Evolutionary conservation across 2,797 vertebrate species (phyloP).

Genomic region (Oreochromis grahami): DNA sequence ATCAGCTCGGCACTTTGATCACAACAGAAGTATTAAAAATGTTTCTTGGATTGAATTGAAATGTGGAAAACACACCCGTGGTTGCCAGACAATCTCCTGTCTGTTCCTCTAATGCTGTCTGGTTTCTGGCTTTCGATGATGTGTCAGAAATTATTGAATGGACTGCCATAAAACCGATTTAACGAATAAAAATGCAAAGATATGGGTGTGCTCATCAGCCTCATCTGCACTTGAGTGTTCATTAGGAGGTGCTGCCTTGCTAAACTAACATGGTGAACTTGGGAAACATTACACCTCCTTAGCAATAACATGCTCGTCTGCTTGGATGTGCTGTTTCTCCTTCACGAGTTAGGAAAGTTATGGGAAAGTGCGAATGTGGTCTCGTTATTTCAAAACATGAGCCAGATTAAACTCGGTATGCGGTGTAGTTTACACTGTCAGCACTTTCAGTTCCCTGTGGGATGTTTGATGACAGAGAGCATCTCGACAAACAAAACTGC

Average conservation of each 20-base stretch:
- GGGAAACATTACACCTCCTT: not conserved
- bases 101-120: not conserved
- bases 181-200: accelerated
- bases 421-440: not conserved
- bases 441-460: conserved; percentile 19
- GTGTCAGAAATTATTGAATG: not conserved
- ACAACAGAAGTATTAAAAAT: not conserved
- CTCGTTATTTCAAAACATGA: not conserved
- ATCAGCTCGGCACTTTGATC: not conserved
- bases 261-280: not conserved
- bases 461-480: not conserved
- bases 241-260: not conserved
- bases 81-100: not conserved
- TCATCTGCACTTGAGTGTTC: not conserved
- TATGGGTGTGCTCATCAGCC: not conserved
- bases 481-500: not conserved
- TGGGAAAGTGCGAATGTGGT: not conserved
- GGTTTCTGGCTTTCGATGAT: not conserved
- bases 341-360: not conserved
- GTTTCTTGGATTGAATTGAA: not conserved
- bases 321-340: not conserved
- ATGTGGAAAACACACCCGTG: not conserved
- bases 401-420: not conserved
- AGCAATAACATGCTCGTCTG: not conserved
- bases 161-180: not conserved